These are phyloP conservation scores for Aurelia aurita complex sp. Pacific DNA, from an alignment of 30 jellyfish, hydroid and myxozoan species.

Conservation along the genomic window DNA sequence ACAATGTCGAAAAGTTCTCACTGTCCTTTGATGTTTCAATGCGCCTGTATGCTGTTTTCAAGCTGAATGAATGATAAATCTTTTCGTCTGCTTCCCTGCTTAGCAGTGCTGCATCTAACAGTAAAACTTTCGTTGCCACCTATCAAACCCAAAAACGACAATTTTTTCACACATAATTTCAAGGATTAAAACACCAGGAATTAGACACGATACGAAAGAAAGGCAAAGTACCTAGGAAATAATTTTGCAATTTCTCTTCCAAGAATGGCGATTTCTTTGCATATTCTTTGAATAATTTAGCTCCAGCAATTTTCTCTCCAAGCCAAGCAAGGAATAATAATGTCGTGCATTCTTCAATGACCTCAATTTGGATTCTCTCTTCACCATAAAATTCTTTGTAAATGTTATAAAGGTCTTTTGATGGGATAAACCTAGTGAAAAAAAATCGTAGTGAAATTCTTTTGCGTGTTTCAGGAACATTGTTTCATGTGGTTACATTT, in stretches of 20 bases:
- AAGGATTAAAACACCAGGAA: too few relatives aligned
- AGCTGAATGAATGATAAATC: too few relatives aligned
- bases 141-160: too few relatives aligned
- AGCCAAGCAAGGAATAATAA: slow-evolving; percentile 75
- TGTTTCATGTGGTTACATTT: too few relatives aligned
- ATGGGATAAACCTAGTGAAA: slow-evolving; percentile 77
- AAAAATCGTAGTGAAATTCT: neutral
- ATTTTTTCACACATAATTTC: too few relatives aligned
- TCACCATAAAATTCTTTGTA: slow-evolving; percentile 77
- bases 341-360: slow-evolving; percentile 68
- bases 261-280: slow-evolving; percentile 86
- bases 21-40: too few relatives aligned
- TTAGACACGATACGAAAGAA: neutral
- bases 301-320: slow-evolving; percentile 86
- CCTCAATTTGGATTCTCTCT: slow-evolving; percentile 45
- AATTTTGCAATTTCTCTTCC: slow-evolving; percentile 71
- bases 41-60: too few relatives aligned
- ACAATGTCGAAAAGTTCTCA: too few relatives aligned
- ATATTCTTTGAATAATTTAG: slow-evolving; percentile 52
- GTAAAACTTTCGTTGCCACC: too few relatives aligned
- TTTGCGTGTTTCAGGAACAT: too few relatives aligned
- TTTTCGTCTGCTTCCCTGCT: too few relatives aligned
- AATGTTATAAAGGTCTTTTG: slow-evolving; percentile 65
- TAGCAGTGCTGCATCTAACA: too few relatives aligned
- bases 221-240: slow-evolving; percentile 64